These are phyloP conservation scores for Neofelis nebulosa DNA, from an alignment of 2,113 vertebrate species.

Conservation along the genomic window DNA sequence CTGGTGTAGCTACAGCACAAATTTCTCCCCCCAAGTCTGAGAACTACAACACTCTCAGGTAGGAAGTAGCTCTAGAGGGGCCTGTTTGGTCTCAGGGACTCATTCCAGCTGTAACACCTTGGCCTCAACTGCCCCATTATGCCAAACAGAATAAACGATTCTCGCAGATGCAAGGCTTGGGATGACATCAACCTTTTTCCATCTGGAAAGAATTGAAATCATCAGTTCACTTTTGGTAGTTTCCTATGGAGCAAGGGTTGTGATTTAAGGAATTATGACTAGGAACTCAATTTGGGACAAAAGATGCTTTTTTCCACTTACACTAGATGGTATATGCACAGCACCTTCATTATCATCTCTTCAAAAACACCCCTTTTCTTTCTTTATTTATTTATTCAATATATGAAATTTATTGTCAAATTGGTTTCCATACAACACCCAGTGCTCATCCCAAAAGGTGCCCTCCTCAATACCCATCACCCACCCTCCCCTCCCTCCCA, in stretches of 20 bases:
- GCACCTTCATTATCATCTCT: neutral
- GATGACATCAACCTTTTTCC: slow-evolving; percentile 70
- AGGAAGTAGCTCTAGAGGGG: neutral
- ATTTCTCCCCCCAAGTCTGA: slow-evolving; percentile 12
- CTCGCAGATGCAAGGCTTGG: neutral
- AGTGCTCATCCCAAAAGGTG: no score
- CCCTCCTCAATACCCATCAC: no score
- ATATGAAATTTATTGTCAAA: no score
- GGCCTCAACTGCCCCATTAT: neutral
- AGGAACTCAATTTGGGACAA: slow-evolving; percentile 44
- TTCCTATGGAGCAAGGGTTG: slow-evolving; percentile 35
- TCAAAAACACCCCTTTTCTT: neutral
- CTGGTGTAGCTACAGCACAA: neutral
- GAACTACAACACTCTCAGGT: neutral
- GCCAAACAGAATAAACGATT: neutral
- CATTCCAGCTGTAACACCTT: slow-evolving; percentile 57
- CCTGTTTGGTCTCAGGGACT: slow-evolving; percentile 47
- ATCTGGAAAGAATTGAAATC: slow-evolving; percentile 66
- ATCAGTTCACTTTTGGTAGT: slow-evolving; percentile 42
- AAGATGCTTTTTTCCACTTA: slow-evolving; percentile 9
- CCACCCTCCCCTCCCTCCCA: no score
- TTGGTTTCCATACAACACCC: no score
- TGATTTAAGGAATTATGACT: slow-evolving; percentile 57
- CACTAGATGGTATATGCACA: neutral
- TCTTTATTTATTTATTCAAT: no score